Base-by-base conservation (phyloP, 2,113 vertebrate genomes). In the Noturus placidus region DNA sequence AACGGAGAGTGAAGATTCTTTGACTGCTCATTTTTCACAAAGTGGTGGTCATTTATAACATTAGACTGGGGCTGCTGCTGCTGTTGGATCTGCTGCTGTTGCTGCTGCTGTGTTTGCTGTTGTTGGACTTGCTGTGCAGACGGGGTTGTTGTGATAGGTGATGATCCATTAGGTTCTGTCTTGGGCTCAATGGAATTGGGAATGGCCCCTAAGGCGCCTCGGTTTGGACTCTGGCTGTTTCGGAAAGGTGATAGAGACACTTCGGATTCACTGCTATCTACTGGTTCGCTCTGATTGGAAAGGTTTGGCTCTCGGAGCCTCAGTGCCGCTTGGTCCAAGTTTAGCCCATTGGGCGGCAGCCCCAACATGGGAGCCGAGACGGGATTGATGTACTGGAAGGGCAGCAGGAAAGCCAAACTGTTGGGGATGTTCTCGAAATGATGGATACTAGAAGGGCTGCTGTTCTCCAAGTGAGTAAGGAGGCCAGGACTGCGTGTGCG, bases 351-450 rank as follows among this genome's bases (percentile, higher is more conserved):
- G 20, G 98, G 98, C 89, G 98, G 98, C 92, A 99, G 93, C 87
- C 98, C 98, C 38, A 99, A 93, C 92, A 99, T 95, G 0, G 98
- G 98, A 79, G 98, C 98, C 63, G 98, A 99, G 67, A 98, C 97
- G 14, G 98, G 98, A 92, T 99, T 99, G 93, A 99, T 99, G 88
- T 99, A 99, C 87, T 99, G 98, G 95, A 99, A 99, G 89, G 98
- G 98, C 93, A 99, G 95, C 46, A 99, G 94, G 92, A 99, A 99
- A 76, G 98, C 98, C 92, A 99, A 95, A 90, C 98, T 99, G 91
- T 99, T 99, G 0, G 98, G 98, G 93, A 99, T 99, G 94, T 99
- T 99, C 95, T 99, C 97, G 35, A 99, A 99, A 94, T 99, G 98
- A 92, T 99, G 98, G 93, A 99, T 99, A 94, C 98, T 99, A 86